phyloP scores from a whole-genome alignment of 2,113 vertebrate species.

The Neopipo cinnamomea region DNA sequence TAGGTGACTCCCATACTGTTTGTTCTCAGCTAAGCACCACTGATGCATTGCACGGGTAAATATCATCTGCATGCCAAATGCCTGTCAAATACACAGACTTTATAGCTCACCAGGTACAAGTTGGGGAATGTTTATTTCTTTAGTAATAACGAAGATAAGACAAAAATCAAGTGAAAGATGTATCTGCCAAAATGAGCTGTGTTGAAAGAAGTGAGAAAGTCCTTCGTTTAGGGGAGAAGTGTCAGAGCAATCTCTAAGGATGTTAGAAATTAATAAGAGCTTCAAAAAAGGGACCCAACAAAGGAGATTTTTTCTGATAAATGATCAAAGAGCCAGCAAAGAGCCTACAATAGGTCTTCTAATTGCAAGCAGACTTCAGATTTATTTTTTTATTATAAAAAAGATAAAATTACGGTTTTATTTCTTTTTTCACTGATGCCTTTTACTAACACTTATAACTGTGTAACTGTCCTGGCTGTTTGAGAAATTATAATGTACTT shows the following conservation, averaged over 20 bases:
- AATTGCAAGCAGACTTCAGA: neutral
- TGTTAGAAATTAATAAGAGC: neutral
- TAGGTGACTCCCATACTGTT: neutral
- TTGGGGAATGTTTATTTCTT: neutral
- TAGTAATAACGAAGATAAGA: neutral
- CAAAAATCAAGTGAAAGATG: neutral
- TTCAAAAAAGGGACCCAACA: neutral
- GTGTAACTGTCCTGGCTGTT: neutral
- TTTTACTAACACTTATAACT: neutral
- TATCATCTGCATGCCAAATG: neutral
- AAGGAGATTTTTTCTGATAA: neutral
- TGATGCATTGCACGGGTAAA: neutral
- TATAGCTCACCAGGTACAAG: neutral
- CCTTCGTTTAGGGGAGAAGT: neutral
- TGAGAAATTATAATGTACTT: neutral
- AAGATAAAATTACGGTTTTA: neutral
- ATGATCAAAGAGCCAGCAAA: neutral
- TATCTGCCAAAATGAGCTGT: neutral
- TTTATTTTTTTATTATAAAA: neutral
- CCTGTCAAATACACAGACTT: neutral
- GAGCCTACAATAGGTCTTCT: neutral
- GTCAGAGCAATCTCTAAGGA: neutral
- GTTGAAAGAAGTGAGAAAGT: neutral
- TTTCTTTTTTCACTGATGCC: neutral
- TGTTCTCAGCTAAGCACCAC: neutral